Evolutionary conservation across 2,888 invertebrate species (phyloP).

Genomic region (Trachelus tabidus): DNA sequence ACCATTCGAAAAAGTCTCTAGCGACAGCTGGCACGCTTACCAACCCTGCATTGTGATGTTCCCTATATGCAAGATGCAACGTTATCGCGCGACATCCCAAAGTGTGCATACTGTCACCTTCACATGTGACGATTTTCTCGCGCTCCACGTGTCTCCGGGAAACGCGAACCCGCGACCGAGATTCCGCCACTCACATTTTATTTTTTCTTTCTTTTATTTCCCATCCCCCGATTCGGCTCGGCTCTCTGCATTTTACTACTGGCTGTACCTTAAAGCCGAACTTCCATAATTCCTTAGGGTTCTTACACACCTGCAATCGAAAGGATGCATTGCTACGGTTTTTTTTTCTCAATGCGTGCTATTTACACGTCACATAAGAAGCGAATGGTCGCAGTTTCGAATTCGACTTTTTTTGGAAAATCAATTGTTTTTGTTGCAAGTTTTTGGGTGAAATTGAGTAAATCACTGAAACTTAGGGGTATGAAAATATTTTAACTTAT

Average conservation of each 20-base stretch:
- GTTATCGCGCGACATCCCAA: neutral
- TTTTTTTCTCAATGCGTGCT: neutral
- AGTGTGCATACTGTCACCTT: neutral
- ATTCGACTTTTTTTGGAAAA: neutral
- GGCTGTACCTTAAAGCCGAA: neutral
- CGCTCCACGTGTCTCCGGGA: neutral
- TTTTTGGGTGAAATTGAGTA: neutral
- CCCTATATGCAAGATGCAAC: neutral
- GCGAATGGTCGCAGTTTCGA: neutral
- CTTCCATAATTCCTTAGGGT: neutral
- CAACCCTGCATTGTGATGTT: neutral
- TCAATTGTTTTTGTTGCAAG: neutral
- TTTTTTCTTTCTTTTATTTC: neutral
- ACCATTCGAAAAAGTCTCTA: conserved; percentile 28
- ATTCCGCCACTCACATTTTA: neutral
- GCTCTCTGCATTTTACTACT: too few species aligned
- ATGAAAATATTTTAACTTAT: neutral
- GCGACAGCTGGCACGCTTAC: neutral
- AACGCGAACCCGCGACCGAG: neutral
- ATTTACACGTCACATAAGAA: too few species aligned
- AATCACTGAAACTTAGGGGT: neutral
- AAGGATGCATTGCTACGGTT: neutral
- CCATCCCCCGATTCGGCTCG: neutral
- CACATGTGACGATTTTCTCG: neutral
- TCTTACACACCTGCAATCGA: neutral